Evolutionary conservation across 2,888 invertebrate genomes (phyloP).

Genomic region (Melipona beecheii): DNA sequence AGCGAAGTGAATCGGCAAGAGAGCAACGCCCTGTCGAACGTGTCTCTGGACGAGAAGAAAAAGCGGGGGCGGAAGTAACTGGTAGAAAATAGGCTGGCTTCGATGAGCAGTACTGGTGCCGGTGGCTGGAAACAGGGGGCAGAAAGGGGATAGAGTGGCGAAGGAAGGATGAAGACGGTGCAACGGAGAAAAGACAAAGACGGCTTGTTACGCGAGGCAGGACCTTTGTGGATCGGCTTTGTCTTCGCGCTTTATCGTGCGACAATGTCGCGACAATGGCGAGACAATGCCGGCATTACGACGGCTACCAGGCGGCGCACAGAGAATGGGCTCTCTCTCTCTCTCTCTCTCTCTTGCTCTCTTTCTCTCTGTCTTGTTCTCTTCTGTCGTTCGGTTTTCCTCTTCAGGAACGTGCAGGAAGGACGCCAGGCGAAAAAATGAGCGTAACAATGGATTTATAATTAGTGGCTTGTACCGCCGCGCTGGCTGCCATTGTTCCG

Average conservation of each 20-base stretch:
- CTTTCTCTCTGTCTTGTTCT: conserved; percentile 19
- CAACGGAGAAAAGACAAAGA: conserved; percentile 66
- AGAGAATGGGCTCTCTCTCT: conserved; percentile 67
- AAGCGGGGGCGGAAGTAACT: conserved; percentile 35
- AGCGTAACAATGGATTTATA: conserved; percentile 78
- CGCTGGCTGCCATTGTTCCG: conserved; percentile 61
- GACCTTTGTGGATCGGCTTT: conserved; percentile 74
- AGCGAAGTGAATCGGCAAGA: conserved; percentile 19
- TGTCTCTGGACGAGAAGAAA: conserved; percentile 14
- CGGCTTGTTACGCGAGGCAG: conserved; percentile 76
- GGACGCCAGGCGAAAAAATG: conserved; percentile 77
- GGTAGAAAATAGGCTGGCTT: conserved; percentile 49
- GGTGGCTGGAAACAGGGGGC: conserved; percentile 6
- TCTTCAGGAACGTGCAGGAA: conserved; percentile 67
- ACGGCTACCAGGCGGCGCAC: conserved; percentile 72
- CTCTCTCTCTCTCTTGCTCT: conserved; percentile 22
- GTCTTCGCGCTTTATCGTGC: conserved; percentile 80
- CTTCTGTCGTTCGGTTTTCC: conserved; percentile 28
- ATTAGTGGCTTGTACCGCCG: conserved; percentile 72
- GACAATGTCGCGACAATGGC: conserved; percentile 80
- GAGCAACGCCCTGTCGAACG: conserved; percentile 29
- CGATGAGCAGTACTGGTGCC: conserved; percentile 26
- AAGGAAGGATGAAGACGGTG: conserved; percentile 57
- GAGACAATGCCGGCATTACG: conserved; percentile 79
- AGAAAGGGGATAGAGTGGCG: neutral